Conservation (phyloP, 2,888 invertebrate species). For the Antheraea yamamai region DNA sequence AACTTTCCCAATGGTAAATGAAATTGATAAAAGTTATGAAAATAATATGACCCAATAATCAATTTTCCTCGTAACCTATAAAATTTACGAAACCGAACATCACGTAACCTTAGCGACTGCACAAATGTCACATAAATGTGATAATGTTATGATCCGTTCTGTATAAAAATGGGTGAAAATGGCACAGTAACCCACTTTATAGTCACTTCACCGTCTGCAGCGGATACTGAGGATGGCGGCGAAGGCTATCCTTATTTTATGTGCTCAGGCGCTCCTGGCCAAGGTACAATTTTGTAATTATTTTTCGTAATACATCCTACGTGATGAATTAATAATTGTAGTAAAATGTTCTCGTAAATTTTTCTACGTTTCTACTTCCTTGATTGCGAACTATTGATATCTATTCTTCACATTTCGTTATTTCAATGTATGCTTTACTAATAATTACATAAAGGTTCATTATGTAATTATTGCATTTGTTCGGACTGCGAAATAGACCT, state of each 20-base stretch:
- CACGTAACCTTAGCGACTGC: conserved; percentile 4
- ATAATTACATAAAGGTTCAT: too few species aligned
- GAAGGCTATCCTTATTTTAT: conserved; percentile 31
- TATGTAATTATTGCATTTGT: too few species aligned
- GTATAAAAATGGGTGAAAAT: conserved; percentile 26
- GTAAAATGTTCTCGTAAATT: not conserved
- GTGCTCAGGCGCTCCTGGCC: conserved; percentile 35
- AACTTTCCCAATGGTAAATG: conserved; percentile 6
- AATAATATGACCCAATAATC: conserved; percentile 18
- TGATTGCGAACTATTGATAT: too few species aligned
- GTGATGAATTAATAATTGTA: not conserved
- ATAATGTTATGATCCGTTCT: conserved; percentile 20
- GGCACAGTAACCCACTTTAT: conserved; percentile 22
- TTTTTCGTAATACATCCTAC: not conserved
- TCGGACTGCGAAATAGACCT: too few species aligned
- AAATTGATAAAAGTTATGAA: conserved; percentile 12
- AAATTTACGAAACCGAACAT: conserved; percentile 17
- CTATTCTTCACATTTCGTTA: too few species aligned
- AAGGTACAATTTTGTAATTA: conserved; percentile 28
- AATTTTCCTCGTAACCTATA: conserved; percentile 19
- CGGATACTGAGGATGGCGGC: conserved; percentile 31
- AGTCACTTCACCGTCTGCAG: conserved; percentile 20
- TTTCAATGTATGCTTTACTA: too few species aligned
- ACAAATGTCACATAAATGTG: conserved; percentile 17
- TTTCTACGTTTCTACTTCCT: too few species aligned